phyloP scores from a whole-genome alignment of 2,113 vertebrate genomes.

The Entelurus aequoreus region DNA sequence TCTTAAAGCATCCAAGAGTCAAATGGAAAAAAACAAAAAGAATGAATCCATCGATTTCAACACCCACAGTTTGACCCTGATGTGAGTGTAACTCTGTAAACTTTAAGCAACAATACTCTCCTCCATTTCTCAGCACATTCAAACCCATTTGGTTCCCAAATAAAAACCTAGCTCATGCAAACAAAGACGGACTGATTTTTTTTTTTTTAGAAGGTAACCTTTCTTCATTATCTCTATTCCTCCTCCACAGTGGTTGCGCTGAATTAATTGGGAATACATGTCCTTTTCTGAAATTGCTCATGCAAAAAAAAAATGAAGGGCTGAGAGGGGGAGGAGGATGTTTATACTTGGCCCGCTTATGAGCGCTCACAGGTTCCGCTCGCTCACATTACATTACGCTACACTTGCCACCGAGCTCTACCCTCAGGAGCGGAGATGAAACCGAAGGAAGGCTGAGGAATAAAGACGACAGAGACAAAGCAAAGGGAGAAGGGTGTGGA shows the following conservation, averaged over 20 bases:
- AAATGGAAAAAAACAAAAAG: not conserved
- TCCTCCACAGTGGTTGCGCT: constrained; percentile 29
- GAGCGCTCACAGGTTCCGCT: constrained; percentile 62
- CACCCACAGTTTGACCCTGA: constrained; percentile 33
- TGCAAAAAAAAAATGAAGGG: constrained; percentile 23
- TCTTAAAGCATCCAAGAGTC: constrained; percentile 9
- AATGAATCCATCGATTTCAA: constrained; percentile 26
- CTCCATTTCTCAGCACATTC: not conserved
- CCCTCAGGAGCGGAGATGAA: constrained; percentile 50
- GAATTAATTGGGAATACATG: constrained; percentile 53
- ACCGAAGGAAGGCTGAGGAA: constrained; percentile 32
- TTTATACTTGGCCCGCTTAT: constrained; percentile 52
- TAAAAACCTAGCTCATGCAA: constrained; percentile 2
- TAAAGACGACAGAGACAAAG: constrained; percentile 18
- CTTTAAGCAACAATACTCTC: constrained; percentile 21
- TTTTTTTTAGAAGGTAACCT: constrained; percentile 13
- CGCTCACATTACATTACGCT: constrained; percentile 65
- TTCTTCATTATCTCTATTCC: constrained; percentile 31
- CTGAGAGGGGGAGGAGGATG: constrained; percentile 43
- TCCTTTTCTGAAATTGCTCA: constrained; percentile 52
- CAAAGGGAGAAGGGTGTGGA: constrained; percentile 6
- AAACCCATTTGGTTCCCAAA: not conserved
- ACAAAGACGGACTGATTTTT: constrained; percentile 21
- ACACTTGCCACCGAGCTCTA: constrained; percentile 57
- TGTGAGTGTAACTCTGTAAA: constrained; percentile 12